These are phyloP conservation scores for Proisotoma minuta DNA, from an alignment of 2,888 invertebrate species.

Conservation along the genomic window DNA sequence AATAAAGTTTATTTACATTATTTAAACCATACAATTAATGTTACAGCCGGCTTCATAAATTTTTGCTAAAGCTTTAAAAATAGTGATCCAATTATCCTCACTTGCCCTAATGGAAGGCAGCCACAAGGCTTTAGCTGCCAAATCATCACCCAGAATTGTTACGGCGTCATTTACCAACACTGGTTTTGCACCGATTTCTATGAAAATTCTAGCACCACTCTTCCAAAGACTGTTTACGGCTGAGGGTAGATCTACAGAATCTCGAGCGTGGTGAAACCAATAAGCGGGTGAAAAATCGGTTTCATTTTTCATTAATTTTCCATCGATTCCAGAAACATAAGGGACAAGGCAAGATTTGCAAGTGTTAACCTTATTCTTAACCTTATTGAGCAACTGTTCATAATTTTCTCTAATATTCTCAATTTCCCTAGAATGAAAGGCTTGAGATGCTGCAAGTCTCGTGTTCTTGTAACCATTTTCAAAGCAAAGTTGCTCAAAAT, in stretches of 20 bases:
- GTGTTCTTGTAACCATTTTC: neutral
- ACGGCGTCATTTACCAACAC: neutral
- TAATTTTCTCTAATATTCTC: neutral
- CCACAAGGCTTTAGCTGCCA: neutral
- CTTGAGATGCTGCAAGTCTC: neutral
- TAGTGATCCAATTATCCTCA: neutral
- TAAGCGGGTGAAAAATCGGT: neutral
- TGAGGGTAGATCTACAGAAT: neutral
- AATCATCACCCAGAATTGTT: neutral
- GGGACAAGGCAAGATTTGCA: too few species aligned
- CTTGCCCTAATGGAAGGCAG: neutral
- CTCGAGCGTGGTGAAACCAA: neutral
- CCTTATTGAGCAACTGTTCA: neutral
- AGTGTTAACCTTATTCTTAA: too few species aligned
- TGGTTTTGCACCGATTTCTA: neutral
- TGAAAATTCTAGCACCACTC: neutral
- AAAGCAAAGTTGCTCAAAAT: neutral
- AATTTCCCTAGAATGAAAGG: neutral
- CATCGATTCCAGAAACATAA: constrained; percentile 1
- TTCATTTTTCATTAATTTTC: neutral
- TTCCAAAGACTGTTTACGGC: neutral
- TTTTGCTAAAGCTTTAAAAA: neutral
- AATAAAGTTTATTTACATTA: too few species aligned
- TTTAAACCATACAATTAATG: too few species aligned
- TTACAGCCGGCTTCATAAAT: neutral